phyloP scores from a whole-genome alignment of 2,888 invertebrate genomes.

The Sminthurinus aureus region DNA sequence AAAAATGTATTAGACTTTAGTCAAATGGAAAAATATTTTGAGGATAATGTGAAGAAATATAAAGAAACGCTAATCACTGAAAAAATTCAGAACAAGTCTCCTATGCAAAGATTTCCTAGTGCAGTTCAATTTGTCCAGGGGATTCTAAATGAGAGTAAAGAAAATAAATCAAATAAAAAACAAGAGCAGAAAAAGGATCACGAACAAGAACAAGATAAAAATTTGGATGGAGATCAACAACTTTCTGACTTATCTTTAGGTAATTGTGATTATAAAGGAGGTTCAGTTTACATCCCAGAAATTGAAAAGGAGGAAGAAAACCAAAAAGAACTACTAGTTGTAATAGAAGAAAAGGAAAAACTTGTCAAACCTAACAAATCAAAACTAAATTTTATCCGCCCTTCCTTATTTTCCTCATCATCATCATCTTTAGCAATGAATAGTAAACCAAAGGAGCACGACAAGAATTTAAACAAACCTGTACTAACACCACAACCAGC shows the following conservation, averaged over 20 bases:
- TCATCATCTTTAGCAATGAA: neutral
- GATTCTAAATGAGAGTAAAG: neutral
- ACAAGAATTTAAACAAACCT: neutral
- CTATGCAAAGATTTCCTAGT: neutral
- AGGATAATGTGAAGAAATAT: slow-evolving; percentile 21
- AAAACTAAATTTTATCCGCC: too few species aligned
- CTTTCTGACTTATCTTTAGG: too few species aligned
- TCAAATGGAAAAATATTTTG: slow-evolving; percentile 16
- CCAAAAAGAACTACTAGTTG: neutral
- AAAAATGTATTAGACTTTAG: neutral
- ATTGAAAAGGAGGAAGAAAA: neutral
- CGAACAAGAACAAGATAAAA: too few species aligned
- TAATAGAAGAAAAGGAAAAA: neutral
- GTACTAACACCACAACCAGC: neutral
- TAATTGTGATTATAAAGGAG: too few species aligned
- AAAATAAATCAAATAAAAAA: neutral
- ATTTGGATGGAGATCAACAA: too few species aligned
- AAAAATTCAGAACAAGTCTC: neutral
- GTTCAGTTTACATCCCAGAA: too few species aligned
- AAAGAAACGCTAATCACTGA: neutral
- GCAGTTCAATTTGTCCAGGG: slow-evolving; percentile 17
- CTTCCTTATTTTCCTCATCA: neutral
- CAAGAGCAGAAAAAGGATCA: too few species aligned
- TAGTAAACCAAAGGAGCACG: neutral
- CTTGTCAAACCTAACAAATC: too few species aligned